A percentile compares a stretch with the other conserved stretches of the same genome.
Evolutionary conservation across 2,888 invertebrate genomes (phyloP).

Genomic region (Ormyrus nitidulus): DNA sequence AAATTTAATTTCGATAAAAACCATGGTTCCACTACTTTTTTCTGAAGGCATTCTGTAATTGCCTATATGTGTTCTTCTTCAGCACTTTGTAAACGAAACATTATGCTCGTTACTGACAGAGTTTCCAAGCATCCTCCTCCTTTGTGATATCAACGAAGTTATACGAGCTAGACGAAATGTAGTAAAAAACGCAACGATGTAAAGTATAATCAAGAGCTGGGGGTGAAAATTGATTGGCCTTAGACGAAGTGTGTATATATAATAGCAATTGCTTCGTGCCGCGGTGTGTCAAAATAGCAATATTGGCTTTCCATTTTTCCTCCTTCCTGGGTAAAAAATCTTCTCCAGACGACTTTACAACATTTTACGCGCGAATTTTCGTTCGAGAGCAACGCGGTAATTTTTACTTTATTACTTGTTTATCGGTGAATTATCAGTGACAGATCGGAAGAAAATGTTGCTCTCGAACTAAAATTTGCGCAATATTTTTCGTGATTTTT

Average conservation of each 20-base stretch:
- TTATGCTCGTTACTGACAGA: not conserved
- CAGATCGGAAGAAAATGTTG: not conserved
- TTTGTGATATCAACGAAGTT: not conserved
- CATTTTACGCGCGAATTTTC: not conserved
- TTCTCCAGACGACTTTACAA: slow-evolving; percentile 26
- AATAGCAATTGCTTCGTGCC: slow-evolving; percentile 44
- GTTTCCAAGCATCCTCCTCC: not conserved
- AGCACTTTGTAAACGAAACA: too few species aligned
- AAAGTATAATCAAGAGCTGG: slow-evolving; percentile 35
- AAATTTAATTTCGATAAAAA: too few species aligned
- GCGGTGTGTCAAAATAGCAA: slow-evolving; percentile 47
- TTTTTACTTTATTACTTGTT: too few species aligned
- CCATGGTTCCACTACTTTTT: too few species aligned
- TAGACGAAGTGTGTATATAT: slow-evolving; percentile 31
- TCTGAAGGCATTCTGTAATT: too few species aligned
- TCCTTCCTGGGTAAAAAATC: slow-evolving; percentile 21
- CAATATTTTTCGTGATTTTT: not conserved
- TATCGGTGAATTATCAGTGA: not conserved
- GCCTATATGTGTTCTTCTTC: too few species aligned
- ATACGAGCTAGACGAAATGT: slow-evolving; percentile 16
- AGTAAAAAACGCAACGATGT: slow-evolving; percentile 21
- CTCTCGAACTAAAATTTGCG: not conserved
- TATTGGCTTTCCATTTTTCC: slow-evolving; percentile 33
- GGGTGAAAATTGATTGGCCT: slow-evolving; percentile 47
- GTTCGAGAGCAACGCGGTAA: too few species aligned